Evolutionary conservation across 2,888 invertebrate species (phyloP).

Genomic region (Morpho achilles): DNA sequence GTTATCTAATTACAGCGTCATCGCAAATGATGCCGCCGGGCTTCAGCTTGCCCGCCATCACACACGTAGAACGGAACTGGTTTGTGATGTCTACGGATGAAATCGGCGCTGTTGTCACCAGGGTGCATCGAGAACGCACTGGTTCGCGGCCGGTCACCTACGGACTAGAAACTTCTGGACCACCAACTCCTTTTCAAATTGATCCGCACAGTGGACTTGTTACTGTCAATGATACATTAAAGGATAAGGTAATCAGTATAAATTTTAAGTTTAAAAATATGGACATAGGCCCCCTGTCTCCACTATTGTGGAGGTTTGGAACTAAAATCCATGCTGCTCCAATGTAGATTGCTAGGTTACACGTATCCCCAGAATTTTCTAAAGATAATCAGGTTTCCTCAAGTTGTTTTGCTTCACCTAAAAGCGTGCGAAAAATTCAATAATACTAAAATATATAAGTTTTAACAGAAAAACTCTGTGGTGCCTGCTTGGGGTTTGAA

Average conservation of each 20-base stretch:
- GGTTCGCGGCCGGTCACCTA: slow-evolving; percentile 81
- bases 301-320: too few species aligned
- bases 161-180: slow-evolving; percentile 81
- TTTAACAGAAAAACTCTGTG: too few species aligned
- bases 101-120: slow-evolving; percentile 85
- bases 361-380: too few species aligned
- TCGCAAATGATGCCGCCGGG: slow-evolving; percentile 65
- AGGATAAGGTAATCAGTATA: slow-evolving; percentile 81
- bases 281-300: too few species aligned
- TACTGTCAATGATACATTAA: slow-evolving; percentile 87
- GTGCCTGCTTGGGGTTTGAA: too few species aligned
- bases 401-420: too few species aligned
- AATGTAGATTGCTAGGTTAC: too few species aligned
- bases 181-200: slow-evolving; percentile 86
- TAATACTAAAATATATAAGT: too few species aligned
- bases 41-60: slow-evolving; percentile 83
- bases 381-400: too few species aligned
- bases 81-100: slow-evolving; percentile 84
- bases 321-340: too few species aligned
- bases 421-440: too few species aligned
- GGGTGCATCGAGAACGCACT: slow-evolving; percentile 82
- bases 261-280: too few species aligned
- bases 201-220: slow-evolving; percentile 87
- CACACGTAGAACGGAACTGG: slow-evolving; percentile 87
- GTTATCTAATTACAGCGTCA: slow-evolving; percentile 47